These are phyloP conservation scores for Melanotaenia trifasciata DNA, from an alignment of 2,797 vertebrate genomes.

Conservation along the genomic window DNA sequence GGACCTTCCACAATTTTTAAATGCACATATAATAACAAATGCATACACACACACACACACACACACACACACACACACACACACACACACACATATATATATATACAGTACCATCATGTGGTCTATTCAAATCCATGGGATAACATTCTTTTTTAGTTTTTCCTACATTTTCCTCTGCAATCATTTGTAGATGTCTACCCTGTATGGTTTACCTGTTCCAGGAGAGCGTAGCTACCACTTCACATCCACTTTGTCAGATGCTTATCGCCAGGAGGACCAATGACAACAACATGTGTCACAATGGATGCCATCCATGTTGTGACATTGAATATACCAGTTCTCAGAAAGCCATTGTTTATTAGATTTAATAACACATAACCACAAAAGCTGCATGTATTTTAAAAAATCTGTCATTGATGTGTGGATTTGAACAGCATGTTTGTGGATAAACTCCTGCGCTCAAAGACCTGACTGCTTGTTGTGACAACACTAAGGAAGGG, in stretches of 20 bases:
- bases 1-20: too few species aligned
- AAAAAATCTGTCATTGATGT: conserved; percentile 15
- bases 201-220: conserved; percentile 49
- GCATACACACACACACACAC: too few species aligned
- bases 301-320: conserved; percentile 13
- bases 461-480: conserved; percentile 62
- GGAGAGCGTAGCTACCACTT: conserved; percentile 34
- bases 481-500: conserved; percentile 64
- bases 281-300: not conserved
- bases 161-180: not conserved
- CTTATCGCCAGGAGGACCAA: conserved; percentile 20
- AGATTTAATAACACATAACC: not conserved
- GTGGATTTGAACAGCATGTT: conserved; percentile 26
- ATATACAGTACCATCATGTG: not conserved
- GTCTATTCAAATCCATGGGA: not conserved
- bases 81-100: too few species aligned
- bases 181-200: not conserved
- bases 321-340: conserved; percentile 3
- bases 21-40: too few species aligned
- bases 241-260: conserved; percentile 43
- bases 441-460: conserved; percentile 42
- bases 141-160: not conserved
- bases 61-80: too few species aligned
- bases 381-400: conserved; percentile 13
- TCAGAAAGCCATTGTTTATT: conserved; percentile 5